Conservation (phyloP, 2,888 invertebrate genomes). For the Callimorpha dominula region DNA sequence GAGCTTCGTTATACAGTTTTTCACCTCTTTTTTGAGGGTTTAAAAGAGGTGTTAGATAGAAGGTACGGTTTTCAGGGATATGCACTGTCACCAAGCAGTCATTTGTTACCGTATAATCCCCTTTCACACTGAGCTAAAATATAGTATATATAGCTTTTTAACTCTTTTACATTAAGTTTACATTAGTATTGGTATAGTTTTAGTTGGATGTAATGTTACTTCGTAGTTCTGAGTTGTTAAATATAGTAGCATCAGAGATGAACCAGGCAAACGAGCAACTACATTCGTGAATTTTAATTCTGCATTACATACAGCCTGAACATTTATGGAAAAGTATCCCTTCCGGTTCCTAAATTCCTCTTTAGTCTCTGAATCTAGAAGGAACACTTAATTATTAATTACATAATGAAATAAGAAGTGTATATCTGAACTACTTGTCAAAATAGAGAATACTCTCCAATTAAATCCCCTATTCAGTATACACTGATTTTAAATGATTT, state of each 20-base stretch:
- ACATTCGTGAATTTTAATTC: slow-evolving; percentile 28
- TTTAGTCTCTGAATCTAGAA: slow-evolving; percentile 16
- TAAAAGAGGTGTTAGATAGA: slow-evolving; percentile 28
- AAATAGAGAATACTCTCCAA: too few relatives aligned
- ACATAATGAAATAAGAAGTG: not conserved
- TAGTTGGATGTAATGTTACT: not conserved
- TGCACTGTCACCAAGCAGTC: slow-evolving; percentile 38
- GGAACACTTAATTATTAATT: not conserved
- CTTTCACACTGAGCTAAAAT: slow-evolving; percentile 14
- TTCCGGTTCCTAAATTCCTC: slow-evolving; percentile 24
- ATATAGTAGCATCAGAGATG: slow-evolving; percentile 28
- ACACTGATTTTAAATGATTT: too few relatives aligned
- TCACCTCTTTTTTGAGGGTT: slow-evolving; percentile 25
- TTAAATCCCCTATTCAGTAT: too few relatives aligned
- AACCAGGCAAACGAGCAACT: slow-evolving; percentile 35
- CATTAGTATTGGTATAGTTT: too few relatives aligned
- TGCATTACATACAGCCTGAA: slow-evolving; percentile 22
- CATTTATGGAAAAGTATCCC: slow-evolving; percentile 12
- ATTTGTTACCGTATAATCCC: slow-evolving; percentile 27
- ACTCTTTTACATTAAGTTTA: too few relatives aligned
- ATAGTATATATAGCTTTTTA: too few relatives aligned
- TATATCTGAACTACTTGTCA: too few relatives aligned
- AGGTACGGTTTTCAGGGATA: slow-evolving; percentile 22
- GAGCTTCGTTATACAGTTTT: slow-evolving; percentile 32
- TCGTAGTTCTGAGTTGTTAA: slow-evolving; percentile 16